Evolutionary conservation across 2,888 invertebrate genomes (phyloP).

Genomic region (Hypselothyrea guttata): DNA sequence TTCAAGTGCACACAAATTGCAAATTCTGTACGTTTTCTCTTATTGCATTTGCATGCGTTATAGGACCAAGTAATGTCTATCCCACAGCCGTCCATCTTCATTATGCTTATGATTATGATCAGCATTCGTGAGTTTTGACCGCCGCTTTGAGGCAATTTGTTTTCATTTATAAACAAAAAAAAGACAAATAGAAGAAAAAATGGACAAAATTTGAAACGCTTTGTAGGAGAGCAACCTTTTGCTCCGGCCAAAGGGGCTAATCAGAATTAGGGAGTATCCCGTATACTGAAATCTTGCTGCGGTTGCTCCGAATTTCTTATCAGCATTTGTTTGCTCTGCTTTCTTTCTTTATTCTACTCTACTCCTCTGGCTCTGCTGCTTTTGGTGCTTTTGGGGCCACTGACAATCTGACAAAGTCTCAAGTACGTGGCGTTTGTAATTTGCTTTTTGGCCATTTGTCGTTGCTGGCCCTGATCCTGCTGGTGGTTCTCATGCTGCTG

Average conservation of each 20-base stretch:
- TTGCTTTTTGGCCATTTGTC: constrained; percentile 51
- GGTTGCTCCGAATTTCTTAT: constrained; percentile 37
- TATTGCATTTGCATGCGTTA: constrained; percentile 72
- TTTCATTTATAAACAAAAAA: constrained; percentile 48
- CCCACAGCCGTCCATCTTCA: constrained; percentile 38
- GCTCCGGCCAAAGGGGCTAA: constrained; percentile 42
- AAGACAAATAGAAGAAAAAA: constrained; percentile 2
- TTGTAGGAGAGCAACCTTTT: constrained; percentile 22
- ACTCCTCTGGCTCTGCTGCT: no score
- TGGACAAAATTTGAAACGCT: constrained; percentile 24
- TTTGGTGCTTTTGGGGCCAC: not conserved
- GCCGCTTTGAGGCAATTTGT: constrained; percentile 53
- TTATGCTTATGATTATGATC: constrained; percentile 44
- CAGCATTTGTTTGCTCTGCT: constrained; percentile 47
- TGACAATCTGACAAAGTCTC: constrained; percentile 38
- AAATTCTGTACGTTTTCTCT: constrained; percentile 27
- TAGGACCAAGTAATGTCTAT: not conserved
- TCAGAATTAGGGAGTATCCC: constrained; percentile 21
- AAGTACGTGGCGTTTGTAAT: constrained; percentile 60
- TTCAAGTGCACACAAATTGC: constrained; percentile 64
- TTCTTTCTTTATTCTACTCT: constrained; percentile 17
- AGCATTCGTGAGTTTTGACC: constrained; percentile 48
- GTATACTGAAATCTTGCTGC: constrained; percentile 6
- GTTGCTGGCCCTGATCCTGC: constrained; percentile 15
- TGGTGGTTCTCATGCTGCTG: constrained; percentile 12